A percentile compares a stretch with the other conserved stretches of the same genome.
Evolutionary conservation across 2,888 invertebrate genomes (phyloP).

Genomic region (Troides aeacus): DNA sequence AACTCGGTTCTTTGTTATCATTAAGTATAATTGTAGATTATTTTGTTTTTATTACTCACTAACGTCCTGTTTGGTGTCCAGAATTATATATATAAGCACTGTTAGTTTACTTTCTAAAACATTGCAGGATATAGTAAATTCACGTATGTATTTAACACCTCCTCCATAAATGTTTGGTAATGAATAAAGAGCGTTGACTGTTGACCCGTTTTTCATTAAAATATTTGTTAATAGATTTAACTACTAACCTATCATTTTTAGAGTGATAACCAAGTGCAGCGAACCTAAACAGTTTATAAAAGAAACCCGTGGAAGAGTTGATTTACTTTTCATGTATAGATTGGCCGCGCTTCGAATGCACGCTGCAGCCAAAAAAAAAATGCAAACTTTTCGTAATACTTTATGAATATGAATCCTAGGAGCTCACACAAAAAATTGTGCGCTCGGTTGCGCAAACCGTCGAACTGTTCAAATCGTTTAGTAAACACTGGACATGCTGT

Average conservation of each 20-base stretch:
- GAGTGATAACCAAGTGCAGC: neutral
- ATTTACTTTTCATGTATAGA: conserved; percentile 4
- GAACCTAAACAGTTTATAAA: neutral
- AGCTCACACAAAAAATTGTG: conserved; percentile 48
- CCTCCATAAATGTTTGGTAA: no score
- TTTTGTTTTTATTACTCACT: no score
- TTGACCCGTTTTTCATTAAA: neutral
- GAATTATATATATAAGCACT: no score
- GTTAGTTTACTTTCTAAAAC: no score
- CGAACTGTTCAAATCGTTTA: conserved; percentile 78
- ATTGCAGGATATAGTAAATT: no score
- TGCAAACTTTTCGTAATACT: conserved; percentile 25
- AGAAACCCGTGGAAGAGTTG: neutral
- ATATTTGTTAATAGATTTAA: no score
- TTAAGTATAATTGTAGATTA: no score
- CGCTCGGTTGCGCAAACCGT: conserved; percentile 63
- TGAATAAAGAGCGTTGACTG: no score
- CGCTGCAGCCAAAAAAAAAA: conserved; percentile 9
- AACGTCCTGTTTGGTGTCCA: no score
- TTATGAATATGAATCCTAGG: conserved; percentile 29
- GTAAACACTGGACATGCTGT: conserved; percentile 77
- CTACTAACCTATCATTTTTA: neutral
- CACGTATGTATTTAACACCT: no score
- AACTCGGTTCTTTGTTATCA: no score
- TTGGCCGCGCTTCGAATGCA: conserved; percentile 5